These are phyloP conservation scores for Seira musarum DNA, from an alignment of 2,888 invertebrate species.

Conservation along the genomic window DNA sequence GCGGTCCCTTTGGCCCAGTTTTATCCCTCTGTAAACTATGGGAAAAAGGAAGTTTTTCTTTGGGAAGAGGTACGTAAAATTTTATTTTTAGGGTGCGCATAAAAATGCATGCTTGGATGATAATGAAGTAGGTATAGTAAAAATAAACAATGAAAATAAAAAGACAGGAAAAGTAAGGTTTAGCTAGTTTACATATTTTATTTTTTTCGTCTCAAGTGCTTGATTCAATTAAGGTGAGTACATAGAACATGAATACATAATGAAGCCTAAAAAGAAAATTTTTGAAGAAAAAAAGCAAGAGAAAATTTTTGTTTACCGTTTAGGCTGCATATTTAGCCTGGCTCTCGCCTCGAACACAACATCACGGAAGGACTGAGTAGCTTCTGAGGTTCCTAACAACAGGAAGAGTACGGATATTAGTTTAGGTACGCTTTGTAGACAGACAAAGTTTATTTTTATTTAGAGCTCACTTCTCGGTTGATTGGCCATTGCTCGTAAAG, in stretches of 20 bases:
- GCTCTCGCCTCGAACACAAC: constrained; percentile 67
- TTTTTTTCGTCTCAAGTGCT: constrained; percentile 22
- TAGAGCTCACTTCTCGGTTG: constrained; percentile 67
- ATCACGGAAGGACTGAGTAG: constrained; percentile 67
- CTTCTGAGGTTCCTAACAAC: constrained; percentile 68
- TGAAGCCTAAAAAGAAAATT: constrained; percentile 2
- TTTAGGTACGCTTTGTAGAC: too few relatives aligned
- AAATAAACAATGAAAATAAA: neutral
- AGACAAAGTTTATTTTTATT: too few relatives aligned
- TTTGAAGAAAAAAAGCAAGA: neutral
- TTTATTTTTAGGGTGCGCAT: neutral
- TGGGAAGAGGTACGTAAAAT: neutral
- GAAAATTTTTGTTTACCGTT: constrained; percentile 48
- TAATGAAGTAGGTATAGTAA: neutral
- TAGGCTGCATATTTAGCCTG: constrained; percentile 43
- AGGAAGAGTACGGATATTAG: too few relatives aligned
- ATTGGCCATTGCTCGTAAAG: constrained; percentile 68
- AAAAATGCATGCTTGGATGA: neutral
- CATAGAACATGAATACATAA: neutral
- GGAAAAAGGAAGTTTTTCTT: neutral
- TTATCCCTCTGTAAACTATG: neutral
- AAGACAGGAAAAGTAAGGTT: neutral
- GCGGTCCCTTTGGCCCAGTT: neutral
- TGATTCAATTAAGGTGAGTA: constrained; percentile 37
- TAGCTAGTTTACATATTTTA: neutral